Base-by-base conservation (phyloP, 2,113 vertebrate species). In the Phylloscopus trochilus region DNA sequence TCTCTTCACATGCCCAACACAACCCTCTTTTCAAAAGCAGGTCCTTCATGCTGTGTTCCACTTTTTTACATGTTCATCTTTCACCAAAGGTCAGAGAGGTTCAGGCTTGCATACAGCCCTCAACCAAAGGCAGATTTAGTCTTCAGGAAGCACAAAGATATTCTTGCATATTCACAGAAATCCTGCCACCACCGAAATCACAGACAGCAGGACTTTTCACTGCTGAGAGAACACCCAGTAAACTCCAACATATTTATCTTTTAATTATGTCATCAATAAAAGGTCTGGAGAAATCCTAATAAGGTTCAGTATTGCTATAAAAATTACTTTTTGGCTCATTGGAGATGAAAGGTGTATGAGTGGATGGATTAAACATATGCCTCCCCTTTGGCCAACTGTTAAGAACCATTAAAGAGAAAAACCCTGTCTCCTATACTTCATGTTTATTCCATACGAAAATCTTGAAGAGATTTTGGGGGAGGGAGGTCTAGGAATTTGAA, bases 221-320 rank as follows among this genome's bases (percentile, higher is more conserved):
- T 67, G 39, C 20, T 60, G 20, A 77, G 60, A 62, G 30, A n/a
- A 55, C 8, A 27, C 12, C 67, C 33, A 35, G 18, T 53, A 43
- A 55, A 28, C 7, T n/a, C 39, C 20, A 46, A 43, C 14, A 9
- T 22, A 31, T 5, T 4, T 75, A 78, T 11, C 70, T 52, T 8
- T 93, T n/a, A 67, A 58, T 55, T 63, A 10, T 26, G 6, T 7
- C 56, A 64, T 43, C 21, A 35, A 8, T 26, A 16, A 47, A 67
- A 81, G n/a, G n/a, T 37, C 52, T 58, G 22, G 10, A 78, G 22
- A 87, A 74, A 35, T 51, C 69, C 89, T 81, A 28, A 52, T 26
- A 84, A 60, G 18, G 31, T 58, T 30, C 0, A 0, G 7, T 49
- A 22, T 66, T 77, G 37, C 15, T 81, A 37, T 5, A 63, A 69